Evolutionary conservation across 2,797 vertebrate species (phyloP).

Genomic region (Alca torda): DNA sequence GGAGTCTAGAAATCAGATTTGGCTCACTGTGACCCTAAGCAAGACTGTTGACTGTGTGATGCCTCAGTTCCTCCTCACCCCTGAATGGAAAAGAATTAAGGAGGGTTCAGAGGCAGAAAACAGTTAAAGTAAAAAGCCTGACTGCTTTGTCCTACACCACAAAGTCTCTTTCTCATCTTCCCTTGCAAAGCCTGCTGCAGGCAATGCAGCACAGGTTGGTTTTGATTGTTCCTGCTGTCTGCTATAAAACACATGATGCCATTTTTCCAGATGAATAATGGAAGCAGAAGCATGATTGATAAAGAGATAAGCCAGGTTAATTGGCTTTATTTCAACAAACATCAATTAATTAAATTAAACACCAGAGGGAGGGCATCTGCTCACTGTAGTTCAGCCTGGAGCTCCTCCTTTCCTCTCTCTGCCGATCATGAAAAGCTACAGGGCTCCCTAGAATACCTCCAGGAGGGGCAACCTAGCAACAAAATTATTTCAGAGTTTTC

Average conservation of each 20-base stretch:
- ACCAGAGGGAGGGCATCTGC: constrained; percentile 52
- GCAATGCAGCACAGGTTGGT: constrained; percentile 5
- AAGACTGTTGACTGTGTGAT: background rate
- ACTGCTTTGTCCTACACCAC: background rate
- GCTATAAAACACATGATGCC: constrained; percentile 31
- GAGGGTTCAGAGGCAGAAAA: background rate
- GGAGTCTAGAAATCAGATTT: background rate
- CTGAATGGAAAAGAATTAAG: background rate
- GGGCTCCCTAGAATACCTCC: background rate
- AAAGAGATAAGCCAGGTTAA: constrained; percentile 60
- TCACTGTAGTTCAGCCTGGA: background rate
- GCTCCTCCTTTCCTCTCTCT: background rate
- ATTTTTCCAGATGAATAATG: constrained; percentile 41
- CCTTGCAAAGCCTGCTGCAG: background rate
- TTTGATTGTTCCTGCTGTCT: constrained; percentile 46
- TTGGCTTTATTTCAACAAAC: constrained; percentile 65
- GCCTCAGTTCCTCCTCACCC: background rate
- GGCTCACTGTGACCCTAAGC: background rate
- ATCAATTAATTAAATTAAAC: constrained; percentile 66
- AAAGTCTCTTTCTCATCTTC: background rate
- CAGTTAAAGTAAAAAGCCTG: background rate
- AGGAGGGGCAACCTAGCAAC: background rate
- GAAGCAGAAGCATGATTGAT: constrained; percentile 52
- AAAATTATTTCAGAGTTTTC: constrained; percentile 2
- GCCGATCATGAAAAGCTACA: background rate